Evolutionary conservation across 2,797 vertebrate genomes (phyloP).

Genomic region (Acanthiza pusilla): DNA sequence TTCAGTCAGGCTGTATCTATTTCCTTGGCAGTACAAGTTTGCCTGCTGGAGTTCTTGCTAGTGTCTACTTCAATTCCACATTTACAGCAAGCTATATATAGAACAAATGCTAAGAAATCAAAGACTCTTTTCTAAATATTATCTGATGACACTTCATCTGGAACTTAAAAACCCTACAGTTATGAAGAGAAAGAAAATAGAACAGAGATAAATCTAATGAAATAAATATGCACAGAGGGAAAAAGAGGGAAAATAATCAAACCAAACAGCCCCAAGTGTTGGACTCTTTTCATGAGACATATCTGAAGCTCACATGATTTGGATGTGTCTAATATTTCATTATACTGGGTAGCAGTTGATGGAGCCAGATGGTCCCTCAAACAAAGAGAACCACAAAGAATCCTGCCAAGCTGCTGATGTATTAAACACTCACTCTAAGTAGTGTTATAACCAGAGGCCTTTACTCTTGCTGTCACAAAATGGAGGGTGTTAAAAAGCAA

Average conservation of each 20-base stretch:
- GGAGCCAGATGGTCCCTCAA: conserved; percentile 34
- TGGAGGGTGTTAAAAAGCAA: not conserved
- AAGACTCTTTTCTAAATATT: conserved; percentile 4
- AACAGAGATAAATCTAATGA: not conserved
- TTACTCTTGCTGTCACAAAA: not conserved
- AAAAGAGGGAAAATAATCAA: not conserved
- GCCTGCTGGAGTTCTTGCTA: not conserved
- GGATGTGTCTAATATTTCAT: conserved; percentile 6
- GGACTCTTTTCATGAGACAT: conserved; percentile 2
- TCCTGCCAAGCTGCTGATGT: conserved; percentile 34
- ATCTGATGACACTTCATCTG: conserved; percentile 21
- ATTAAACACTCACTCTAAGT: conserved; percentile 2
- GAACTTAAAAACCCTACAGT: not conserved
- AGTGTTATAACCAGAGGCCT: not conserved
- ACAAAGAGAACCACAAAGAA: conserved; percentile 1
- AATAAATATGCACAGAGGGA: conserved; percentile 19
- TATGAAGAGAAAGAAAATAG: conserved; percentile 10
- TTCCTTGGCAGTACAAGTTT: not conserved
- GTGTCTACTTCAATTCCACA: not conserved
- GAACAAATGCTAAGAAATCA: not conserved
- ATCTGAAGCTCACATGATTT: conserved; percentile 48
- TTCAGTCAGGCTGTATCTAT: not conserved
- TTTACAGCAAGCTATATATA: not conserved
- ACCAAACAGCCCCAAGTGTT: not conserved
- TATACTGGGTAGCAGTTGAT: not conserved